Evolutionary conservation across 2,888 invertebrate species (phyloP), one percentile per base, ranked within the genome.

Genomic region (Epinotia brunnichana): DNA sequence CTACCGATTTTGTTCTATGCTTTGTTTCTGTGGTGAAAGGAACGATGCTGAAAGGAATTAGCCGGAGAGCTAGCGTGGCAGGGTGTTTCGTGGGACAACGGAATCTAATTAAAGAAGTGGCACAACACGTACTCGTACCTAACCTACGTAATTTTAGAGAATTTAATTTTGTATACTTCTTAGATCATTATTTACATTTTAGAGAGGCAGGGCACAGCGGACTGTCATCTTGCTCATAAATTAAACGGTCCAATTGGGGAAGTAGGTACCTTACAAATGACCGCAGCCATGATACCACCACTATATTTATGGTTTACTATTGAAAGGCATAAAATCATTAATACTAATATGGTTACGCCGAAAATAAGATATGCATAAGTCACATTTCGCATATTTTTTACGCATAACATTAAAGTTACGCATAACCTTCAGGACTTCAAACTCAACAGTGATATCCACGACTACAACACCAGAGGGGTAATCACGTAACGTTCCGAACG

Each of bases 81-180:
- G 21, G 53, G 7, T 35, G 51, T 54, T 39, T 61, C 24, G 54
- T 17, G 53, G 24, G 61, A 69, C 61, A 69, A 69, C 53, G 39
- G 48, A 61, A 69, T 51, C 60, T 60, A 53, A 69, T 69, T 61
- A 61, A 61, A 69, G 51, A 41, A 53, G 51, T 61, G 53, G n/a
- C 19, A 10, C 53, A 21, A 53, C 17, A 19, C 19, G 53, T 53
- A 10, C 13, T 15, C 19, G 15, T 56, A 35, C 3, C 13, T 35
- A n/a, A 57, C 9, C 29, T 29, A 35, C 35, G 15, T 57, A 35
- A 35, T 35, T 19, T 13, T 15, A 35, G 7, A 29, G 48, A n/a
- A 4, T 44, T 15, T 15, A 44, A 44, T 44, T 3, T 44, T 15
- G 3, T 9, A n/a, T 2, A 48, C 41, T 41, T 3, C 41, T 2